phyloP scores from a whole-genome alignment of 2,797 vertebrate genomes.

The Anguilla pacifica region DNA sequence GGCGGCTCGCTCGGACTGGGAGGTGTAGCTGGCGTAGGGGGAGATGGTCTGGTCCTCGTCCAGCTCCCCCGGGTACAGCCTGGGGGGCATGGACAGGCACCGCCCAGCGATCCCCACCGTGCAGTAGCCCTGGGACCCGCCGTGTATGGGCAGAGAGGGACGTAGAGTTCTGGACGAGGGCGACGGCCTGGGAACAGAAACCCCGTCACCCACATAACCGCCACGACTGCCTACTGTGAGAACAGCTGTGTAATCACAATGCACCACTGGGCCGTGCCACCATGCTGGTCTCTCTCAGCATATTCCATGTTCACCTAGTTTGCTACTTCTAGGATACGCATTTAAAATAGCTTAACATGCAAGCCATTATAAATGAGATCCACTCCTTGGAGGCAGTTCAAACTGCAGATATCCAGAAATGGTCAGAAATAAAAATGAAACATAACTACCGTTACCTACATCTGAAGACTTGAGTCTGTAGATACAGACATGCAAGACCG shows the following conservation, averaged over 20 bases:
- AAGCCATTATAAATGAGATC: background rate
- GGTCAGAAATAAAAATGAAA: background rate
- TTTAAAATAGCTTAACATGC: background rate
- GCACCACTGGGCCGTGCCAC: background rate
- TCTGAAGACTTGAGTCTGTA: background rate
- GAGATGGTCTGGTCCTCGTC: slow-evolving; percentile 92
- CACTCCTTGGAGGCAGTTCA: background rate
- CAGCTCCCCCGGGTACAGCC: slow-evolving; percentile 66
- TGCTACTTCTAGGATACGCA: background rate
- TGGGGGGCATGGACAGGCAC: slow-evolving; percentile 67
- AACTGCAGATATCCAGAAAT: background rate
- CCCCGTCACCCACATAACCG: background rate
- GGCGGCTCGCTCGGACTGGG: slow-evolving; percentile 73
- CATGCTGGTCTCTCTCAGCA: slow-evolving; percentile 4
- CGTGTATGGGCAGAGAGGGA: slow-evolving; percentile 59
- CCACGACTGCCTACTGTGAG: background rate
- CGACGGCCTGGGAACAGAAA: slow-evolving; percentile 48
- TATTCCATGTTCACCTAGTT: background rate
- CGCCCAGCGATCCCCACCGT: slow-evolving; percentile 72
- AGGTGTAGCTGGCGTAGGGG: slow-evolving; percentile 93
- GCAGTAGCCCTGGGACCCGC: slow-evolving; percentile 79
- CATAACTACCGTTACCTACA: background rate
- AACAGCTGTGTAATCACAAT: background rate
- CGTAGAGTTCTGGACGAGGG: slow-evolving; percentile 59
- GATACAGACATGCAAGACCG: background rate